Evolutionary conservation across 2,888 invertebrate species (phyloP), one percentile per base, ranked within the genome.

Genomic region (Drosophila ustulata): DNA sequence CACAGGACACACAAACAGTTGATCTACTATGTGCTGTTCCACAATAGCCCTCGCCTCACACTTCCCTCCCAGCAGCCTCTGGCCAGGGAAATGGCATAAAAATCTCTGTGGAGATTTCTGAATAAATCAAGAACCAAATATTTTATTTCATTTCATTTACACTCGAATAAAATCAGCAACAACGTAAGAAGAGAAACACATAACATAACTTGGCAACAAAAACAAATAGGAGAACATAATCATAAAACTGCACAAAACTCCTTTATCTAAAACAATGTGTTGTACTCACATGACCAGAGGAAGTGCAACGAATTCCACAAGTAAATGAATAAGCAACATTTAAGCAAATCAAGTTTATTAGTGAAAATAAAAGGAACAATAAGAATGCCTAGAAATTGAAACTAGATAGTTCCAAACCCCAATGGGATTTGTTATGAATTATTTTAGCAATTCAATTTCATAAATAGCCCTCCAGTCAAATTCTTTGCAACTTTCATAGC

Each of bases 51-150:
- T 25, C 51, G 26, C 26, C 23, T 11, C 11, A 18, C 4, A 4
- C 32, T 4, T 4, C 23, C 23, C 18, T 23, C 25, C 11, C n/a
- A n/a, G 37, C 37, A n/a, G 37, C 32, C 8, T n/a, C n/a, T 45
- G 45, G 23, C 37, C 61, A 25, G 49, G 53, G 34, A 51, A 56
- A 47, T 43, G 49, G 55, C 69, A 78, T 52, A 65, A 71, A 78
- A 79, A 75, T 88, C 71, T 75, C 80, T 55, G 67, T 53, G 61
- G 69, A 77, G 61, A 68, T 66, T 78, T 81, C 63, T 58, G 66
- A 70, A 87, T 82, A 80, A 75, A 82, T 84, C 78, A 87, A 72
- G 69, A 73, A 59, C 52, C 61, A 78, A 80, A 86, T 82, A 82
- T 78, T 72, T 75, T 73, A 82, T 78, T 74, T 79, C 66, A 85